Percentiles rank a stretch among this genome's conserved stretches.
These are phyloP conservation scores for Argentina silus DNA, from an alignment of 2,797 vertebrate species.

Conservation along the genomic window DNA sequence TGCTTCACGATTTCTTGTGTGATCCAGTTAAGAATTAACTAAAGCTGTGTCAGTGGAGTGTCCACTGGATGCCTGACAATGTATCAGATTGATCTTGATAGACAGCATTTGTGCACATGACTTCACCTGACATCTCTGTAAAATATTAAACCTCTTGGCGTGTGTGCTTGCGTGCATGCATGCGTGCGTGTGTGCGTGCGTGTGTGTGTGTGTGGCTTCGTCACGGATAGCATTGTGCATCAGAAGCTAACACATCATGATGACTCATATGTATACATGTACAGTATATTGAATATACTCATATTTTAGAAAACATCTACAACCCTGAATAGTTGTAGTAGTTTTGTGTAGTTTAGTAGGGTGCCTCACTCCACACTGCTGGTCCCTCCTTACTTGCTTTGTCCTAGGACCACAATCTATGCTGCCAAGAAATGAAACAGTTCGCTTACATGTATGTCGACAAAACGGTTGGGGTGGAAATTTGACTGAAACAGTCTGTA, in stretches of 20 bases:
- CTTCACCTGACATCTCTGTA: constrained; percentile 70
- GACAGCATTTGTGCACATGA: constrained; percentile 45
- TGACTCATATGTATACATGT: too few relatives aligned
- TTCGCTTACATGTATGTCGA: constrained; percentile 29
- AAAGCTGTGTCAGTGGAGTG: constrained; percentile 68
- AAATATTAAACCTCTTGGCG: constrained; percentile 67
- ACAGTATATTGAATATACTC: too few relatives aligned
- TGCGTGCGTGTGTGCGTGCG: too few relatives aligned
- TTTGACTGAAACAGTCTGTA: constrained; percentile 41
- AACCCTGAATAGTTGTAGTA: background rate
- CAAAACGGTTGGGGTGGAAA: constrained; percentile 32
- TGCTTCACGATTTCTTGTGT: constrained; percentile 65
- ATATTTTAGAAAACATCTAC: too few relatives aligned
- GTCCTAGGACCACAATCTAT: background rate
- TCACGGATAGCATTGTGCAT: too few relatives aligned
- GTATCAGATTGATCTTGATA: constrained; percentile 65
- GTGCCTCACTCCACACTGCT: background rate
- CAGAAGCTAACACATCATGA: too few relatives aligned
- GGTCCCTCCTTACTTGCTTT: background rate
- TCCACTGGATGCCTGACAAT: constrained; percentile 66
- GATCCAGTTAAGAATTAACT: constrained; percentile 75
- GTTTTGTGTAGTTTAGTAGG: background rate
- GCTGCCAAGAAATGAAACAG: background rate
- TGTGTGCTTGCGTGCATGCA: constrained; percentile 36
- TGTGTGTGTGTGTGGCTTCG: too few relatives aligned